Percentiles rank a stretch among this genome's conserved stretches.
Conservation (phyloP, 1,140 invertebrate species). For the Teleopsis dalmanni region DNA sequence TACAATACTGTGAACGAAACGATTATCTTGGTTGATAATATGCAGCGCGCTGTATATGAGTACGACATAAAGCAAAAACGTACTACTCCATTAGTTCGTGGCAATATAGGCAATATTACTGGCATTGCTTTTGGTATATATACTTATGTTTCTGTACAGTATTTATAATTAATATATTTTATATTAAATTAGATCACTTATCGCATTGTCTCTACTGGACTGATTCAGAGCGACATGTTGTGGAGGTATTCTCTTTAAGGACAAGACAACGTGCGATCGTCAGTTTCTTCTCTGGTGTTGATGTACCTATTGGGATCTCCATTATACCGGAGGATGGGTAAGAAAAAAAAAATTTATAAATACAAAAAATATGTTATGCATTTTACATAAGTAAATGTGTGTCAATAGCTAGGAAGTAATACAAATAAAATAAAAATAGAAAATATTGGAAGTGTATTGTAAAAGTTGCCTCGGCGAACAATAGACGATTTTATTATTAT, state of each 20-base stretch:
- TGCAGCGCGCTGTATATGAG: slow-evolving; percentile 43
- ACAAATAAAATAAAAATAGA: no score
- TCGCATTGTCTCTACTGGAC: slow-evolving; percentile 61
- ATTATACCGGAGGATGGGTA: slow-evolving; percentile 59
- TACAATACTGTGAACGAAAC: slow-evolving; percentile 45
- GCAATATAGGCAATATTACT: slow-evolving; percentile 49
- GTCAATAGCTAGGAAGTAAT: no score
- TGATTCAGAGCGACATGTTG: slow-evolving; percentile 49
- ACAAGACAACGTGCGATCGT: slow-evolving; percentile 51
- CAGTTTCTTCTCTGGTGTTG: slow-evolving; percentile 47
- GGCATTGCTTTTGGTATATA: slow-evolving; percentile 56
- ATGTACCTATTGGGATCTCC: slow-evolving; percentile 54
- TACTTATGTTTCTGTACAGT: not conserved
- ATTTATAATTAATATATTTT: not conserved
- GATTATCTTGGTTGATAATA: slow-evolving; percentile 50
- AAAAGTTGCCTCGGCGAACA: no score
- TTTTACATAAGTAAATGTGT: not conserved
- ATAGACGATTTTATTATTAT: no score
- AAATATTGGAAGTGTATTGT: no score
- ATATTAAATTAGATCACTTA: slow-evolving; percentile 49
- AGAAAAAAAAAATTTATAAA: slow-evolving; percentile 13
- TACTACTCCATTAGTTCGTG: slow-evolving; percentile 38
- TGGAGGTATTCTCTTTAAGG: slow-evolving; percentile 54
- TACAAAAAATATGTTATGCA: not conserved
- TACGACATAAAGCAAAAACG: slow-evolving; percentile 41